phyloP scores from a whole-genome alignment of 2,797 vertebrate species.

The Tamandua tetradactyla region DNA sequence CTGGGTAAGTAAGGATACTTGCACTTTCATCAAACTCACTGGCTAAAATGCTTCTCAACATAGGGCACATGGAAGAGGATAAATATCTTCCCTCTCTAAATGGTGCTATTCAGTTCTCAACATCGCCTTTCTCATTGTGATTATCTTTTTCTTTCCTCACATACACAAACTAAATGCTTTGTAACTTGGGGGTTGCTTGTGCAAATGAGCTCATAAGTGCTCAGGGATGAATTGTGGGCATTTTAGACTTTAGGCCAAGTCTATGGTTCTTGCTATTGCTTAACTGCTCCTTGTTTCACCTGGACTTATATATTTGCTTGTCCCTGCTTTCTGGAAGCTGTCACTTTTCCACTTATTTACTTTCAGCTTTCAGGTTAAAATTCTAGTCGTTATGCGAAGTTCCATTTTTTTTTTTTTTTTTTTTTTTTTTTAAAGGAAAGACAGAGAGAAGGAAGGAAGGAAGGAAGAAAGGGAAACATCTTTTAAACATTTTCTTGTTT shows the following conservation, averaged over 20 bases:
- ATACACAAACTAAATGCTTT: background rate
- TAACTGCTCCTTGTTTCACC: background rate
- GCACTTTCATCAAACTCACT: fast-evolving
- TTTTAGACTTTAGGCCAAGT: background rate
- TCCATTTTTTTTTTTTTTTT: too few species aligned
- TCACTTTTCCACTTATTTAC: background rate
- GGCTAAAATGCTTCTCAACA: background rate
- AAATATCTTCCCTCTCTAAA: background rate
- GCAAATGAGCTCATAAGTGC: background rate
- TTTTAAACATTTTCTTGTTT: too few species aligned
- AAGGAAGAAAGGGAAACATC: too few species aligned
- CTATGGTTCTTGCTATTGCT: background rate
- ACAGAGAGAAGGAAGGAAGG: too few species aligned
- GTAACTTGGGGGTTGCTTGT: background rate
- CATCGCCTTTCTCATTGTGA: background rate
- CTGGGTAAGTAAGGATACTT: slow-evolving; percentile 56
- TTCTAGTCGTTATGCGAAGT: background rate
- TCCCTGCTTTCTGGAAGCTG: background rate
- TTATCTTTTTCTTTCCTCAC: background rate
- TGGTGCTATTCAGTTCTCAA: background rate
- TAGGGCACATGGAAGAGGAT: background rate
- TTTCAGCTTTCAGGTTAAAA: background rate
- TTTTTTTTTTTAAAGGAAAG: too few species aligned
- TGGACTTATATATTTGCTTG: background rate
- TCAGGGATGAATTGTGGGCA: background rate